These are phyloP conservation scores for Coracopsis vasa DNA, from an alignment of 2,113 vertebrate species.

Conservation along the genomic window DNA sequence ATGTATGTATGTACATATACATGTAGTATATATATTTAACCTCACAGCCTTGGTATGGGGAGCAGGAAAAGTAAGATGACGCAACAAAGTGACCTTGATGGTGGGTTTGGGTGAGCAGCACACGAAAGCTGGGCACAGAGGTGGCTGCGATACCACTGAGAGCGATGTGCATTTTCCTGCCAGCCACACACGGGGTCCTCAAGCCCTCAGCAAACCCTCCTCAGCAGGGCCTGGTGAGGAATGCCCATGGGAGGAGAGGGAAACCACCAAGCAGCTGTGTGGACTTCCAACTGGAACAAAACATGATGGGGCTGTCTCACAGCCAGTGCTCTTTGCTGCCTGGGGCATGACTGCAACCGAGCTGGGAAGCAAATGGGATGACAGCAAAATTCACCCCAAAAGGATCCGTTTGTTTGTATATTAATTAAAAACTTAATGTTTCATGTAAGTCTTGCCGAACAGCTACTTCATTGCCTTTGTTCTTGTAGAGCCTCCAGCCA, in stretches of 20 bases:
- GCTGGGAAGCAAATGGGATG: not conserved
- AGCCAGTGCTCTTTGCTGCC: not conserved
- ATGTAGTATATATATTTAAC: not conserved
- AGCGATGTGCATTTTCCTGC: no score
- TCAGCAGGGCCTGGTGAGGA: not conserved
- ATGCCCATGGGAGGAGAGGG: not conserved
- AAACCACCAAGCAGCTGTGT: not conserved
- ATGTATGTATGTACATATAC: not conserved
- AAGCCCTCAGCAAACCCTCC: not conserved
- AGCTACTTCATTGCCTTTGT: not conserved
- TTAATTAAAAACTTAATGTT: not conserved
- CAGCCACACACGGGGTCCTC: not conserved
- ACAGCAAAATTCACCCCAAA: not conserved
- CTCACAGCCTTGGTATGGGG: not conserved
- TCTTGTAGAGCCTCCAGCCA: not conserved
- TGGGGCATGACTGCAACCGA: fast-evolving
- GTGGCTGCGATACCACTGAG: fast-evolving
- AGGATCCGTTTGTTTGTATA: not conserved
- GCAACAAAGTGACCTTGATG: not conserved
- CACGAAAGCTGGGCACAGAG: fast-evolving
- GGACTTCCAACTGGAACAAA: not conserved
- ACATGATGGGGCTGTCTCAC: fast-evolving
- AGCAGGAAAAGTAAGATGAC: not conserved
- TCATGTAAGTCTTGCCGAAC: not conserved
- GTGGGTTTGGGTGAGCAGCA: fast-evolving